Conservation (phyloP, 1,140 invertebrate species). For the Pseudobourletiella spinata region DNA sequence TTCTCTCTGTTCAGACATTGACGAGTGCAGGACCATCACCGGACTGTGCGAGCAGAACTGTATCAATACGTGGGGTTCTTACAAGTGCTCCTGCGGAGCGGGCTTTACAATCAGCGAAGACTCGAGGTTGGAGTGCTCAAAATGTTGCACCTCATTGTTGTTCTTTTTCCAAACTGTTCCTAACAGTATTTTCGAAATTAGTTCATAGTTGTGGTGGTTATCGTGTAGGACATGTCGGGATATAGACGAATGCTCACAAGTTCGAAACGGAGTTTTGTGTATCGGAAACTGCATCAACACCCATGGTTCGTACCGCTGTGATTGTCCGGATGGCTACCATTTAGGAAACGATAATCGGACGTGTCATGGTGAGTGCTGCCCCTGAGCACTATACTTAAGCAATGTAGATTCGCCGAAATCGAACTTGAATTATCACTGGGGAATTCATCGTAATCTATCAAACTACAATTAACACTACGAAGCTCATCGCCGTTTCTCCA, state of each 20-base stretch:
- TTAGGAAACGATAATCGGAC: constrained; percentile 57
- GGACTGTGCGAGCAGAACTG: constrained; percentile 74
- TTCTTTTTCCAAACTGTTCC: neutral
- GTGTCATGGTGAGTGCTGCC: constrained; percentile 60
- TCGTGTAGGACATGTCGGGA: constrained; percentile 60
- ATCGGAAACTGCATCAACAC: constrained; percentile 78
- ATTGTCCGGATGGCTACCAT: constrained; percentile 75
- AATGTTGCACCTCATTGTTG: neutral
- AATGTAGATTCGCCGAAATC: neutral
- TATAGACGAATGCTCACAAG: constrained; percentile 75
- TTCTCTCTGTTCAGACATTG: constrained; percentile 47
- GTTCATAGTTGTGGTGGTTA: too few relatives aligned
- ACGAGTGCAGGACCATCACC: constrained; percentile 49
- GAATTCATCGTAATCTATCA: too few relatives aligned
- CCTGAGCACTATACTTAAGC: neutral
- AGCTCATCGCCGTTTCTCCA: neutral
- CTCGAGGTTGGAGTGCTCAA: constrained; percentile 48
- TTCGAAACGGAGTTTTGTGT: constrained; percentile 60
- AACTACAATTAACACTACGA: neutral
- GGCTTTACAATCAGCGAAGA: constrained; percentile 63
- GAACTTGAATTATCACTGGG: too few relatives aligned
- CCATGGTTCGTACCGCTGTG: constrained; percentile 68
- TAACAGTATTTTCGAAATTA: too few relatives aligned
- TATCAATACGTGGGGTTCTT: constrained; percentile 71
- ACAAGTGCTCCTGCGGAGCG: constrained; percentile 61